phyloP scores from a whole-genome alignment of 2,113 vertebrate species.

The Carettochelys insculpta region DNA sequence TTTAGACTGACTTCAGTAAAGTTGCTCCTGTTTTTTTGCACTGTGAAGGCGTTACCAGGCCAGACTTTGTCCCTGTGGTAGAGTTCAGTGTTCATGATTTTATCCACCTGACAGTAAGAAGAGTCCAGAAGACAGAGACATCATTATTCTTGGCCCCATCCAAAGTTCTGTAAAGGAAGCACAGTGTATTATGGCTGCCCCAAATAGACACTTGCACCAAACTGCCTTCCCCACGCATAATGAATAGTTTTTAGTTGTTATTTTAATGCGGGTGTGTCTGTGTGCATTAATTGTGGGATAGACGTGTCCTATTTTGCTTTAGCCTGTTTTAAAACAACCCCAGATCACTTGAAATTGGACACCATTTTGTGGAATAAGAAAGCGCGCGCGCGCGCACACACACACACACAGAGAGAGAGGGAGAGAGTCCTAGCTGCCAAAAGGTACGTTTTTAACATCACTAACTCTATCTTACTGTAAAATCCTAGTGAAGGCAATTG shows the following conservation, averaged over 20 bases:
- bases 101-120: not conserved
- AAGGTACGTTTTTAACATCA: not conserved
- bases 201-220: not conserved
- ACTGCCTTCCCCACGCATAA: not conserved
- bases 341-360: too few species aligned
- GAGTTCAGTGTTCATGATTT: not conserved
- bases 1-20: not conserved
- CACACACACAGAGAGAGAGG: too few species aligned
- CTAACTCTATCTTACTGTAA: not conserved
- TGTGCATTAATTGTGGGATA: not conserved
- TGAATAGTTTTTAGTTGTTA: not conserved
- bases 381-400: too few species aligned
- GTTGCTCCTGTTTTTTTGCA: not conserved
- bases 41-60: not conserved
- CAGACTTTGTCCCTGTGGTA: not conserved
- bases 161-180: not conserved
- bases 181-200: not conserved
- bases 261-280: too few species aligned
- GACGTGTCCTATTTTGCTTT: not conserved
- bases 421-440: too few species aligned
- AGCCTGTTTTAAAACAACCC: too few species aligned
- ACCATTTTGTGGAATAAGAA: too few species aligned
- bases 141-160: not conserved
- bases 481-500: not conserved
- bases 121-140: not conserved